Base-by-base conservation (phyloP, 2,113 vertebrate genomes). In the Colius striatus region DNA sequence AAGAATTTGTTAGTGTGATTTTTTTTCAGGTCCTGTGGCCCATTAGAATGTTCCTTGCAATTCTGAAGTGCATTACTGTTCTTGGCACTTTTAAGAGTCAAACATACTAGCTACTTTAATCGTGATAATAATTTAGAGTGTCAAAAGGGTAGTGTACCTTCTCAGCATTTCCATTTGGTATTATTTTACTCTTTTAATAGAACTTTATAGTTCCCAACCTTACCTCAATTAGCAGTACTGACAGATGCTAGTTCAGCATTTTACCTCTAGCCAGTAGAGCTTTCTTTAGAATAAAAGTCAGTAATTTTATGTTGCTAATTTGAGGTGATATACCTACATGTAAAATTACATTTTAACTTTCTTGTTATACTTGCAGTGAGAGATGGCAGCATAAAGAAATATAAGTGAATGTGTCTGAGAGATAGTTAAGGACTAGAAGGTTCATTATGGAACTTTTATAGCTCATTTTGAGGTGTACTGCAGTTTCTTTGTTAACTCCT, bases 281-380 rank as follows among this genome's bases (percentile, higher is more conserved):
- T 83, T 97, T 96, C 92, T 95, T 96, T 96, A 95, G 92, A 96
- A 97, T 97, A 97, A 97, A 96, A 96, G 93, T 97, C 97, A 97
- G 95, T 94, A 94, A 96, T 97, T 97, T 97, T 97, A 96, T 97
- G 93, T 95, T 96, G 87, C 96, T 96, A 97, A 97, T 97, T 97
- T 96, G 96, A 96, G 94, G 95, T 97, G 96, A 96, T 96, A 93
- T 97, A 95, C 92, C 90, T 97, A 95, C 92, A 96, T 93, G 94
- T 96, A 94, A 97, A 97, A 96, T 96, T 95, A 94, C 79, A 74
- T 93, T 94, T 95, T 95, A 90, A 96, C 96, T 97, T 81, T 84
- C 95, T 94, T 93, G 84, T 94, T 97, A 94, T 62, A 90, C 85
- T 88, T 95, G 74, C 89, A 73, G 38, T 93, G 89, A 96, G 94